Evolutionary conservation across 2,888 invertebrate species (phyloP).

Genomic region (Eilema griseolum): DNA sequence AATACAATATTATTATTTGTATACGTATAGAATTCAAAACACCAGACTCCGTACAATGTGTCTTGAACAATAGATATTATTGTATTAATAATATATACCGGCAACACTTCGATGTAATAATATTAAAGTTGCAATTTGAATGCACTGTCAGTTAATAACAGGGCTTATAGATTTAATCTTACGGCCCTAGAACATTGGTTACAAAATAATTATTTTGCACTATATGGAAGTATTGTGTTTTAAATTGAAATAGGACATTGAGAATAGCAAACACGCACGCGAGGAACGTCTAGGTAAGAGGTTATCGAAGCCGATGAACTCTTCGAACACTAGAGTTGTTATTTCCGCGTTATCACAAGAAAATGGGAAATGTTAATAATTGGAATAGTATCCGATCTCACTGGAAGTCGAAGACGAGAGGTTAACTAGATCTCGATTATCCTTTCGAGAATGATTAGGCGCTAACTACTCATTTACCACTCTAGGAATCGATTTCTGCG

Average conservation of each 20-base stretch:
- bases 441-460: not conserved
- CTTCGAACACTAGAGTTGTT: not conserved
- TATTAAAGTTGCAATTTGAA: slow-evolving; percentile 38
- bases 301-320: not conserved
- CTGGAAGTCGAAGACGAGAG: not conserved
- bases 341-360: not conserved
- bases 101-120: slow-evolving; percentile 33
- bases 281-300: not conserved
- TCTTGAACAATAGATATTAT: slow-evolving; percentile 69
- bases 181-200: not conserved
- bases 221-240: not conserved
- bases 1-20: slow-evolving; percentile 60
- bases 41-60: slow-evolving; percentile 55
- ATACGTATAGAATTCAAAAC: slow-evolving; percentile 56
- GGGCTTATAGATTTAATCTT: not conserved
- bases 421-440: not conserved
- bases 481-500: too few species aligned
- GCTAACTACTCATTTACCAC: too few species aligned
- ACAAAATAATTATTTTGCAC: not conserved
- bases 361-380: not conserved
- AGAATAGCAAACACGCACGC: not conserved
- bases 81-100: slow-evolving; percentile 52
- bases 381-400: not conserved
- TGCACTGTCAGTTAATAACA: slow-evolving; percentile 11
- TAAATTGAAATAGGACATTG: not conserved